Percentiles rank a stretch among this genome's conserved stretches.
phyloP scores from a whole-genome alignment of 1,140 invertebrate species.

The Pachypsylla venusta region DNA sequence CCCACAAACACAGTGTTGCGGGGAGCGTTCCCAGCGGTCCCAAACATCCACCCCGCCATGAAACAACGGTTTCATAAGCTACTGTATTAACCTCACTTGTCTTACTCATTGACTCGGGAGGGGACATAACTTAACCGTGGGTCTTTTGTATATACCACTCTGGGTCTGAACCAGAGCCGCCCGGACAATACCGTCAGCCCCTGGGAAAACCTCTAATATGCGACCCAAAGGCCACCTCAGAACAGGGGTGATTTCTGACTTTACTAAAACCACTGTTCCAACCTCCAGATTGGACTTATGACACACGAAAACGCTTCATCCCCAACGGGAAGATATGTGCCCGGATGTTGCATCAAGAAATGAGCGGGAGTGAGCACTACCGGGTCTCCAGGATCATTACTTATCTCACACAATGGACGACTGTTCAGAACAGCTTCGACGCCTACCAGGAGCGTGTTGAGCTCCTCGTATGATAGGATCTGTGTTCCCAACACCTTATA shows the following conservation, averaged over 20 bases:
- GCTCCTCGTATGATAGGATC: background rate
- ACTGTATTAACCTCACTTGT: too few relatives aligned
- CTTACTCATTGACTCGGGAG: too few relatives aligned
- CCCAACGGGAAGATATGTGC: background rate
- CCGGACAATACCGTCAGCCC: conserved; percentile 23
- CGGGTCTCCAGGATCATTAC: background rate
- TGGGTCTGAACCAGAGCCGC: conserved; percentile 16
- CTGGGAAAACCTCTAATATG: conserved; percentile 22
- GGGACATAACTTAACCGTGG: background rate
- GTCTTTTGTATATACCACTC: too few relatives aligned
- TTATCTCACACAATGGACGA: background rate
- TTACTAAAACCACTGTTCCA: conserved; percentile 23
- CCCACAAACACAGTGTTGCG: too few relatives aligned
- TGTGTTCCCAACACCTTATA: conserved; percentile 14
- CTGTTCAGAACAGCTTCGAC: background rate
- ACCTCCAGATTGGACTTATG: conserved; percentile 24
- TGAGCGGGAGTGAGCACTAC: background rate
- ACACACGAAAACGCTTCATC: background rate
- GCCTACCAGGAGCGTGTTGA: background rate
- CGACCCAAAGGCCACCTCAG: conserved; percentile 25
- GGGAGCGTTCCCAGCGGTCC: too few relatives aligned
- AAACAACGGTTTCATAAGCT: too few relatives aligned
- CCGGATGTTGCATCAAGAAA: background rate
- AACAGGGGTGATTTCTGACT: conserved; percentile 22
- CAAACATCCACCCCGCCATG: too few relatives aligned